A percentile compares a stretch with the other conserved stretches of the same genome.
phyloP scores from a whole-genome alignment of 2,797 vertebrate species.

The Sebastes cheni region DNA sequence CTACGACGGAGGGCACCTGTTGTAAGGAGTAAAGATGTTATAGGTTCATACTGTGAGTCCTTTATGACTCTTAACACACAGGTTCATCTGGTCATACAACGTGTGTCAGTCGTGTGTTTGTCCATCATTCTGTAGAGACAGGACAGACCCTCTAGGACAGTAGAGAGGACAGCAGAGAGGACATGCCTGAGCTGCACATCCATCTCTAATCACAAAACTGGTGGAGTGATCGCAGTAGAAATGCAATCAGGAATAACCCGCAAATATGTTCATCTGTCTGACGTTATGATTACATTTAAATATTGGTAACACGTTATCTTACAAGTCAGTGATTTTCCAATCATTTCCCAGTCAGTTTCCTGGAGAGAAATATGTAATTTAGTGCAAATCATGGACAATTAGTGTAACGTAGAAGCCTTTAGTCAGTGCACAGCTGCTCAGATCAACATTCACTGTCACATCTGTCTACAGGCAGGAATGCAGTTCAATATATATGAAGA shows the following conservation, averaged over 20 bases:
- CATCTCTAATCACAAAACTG: neutral
- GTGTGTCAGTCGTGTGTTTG: neutral
- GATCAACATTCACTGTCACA: neutral
- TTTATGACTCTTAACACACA: slow-evolving; percentile 7
- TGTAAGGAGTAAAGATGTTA: no score
- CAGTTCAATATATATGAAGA: neutral
- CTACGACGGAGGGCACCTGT: no score
- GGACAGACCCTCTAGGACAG: no score
- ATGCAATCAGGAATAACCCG: neutral
- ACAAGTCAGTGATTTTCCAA: neutral
- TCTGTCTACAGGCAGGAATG: neutral
- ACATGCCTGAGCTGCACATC: neutral
- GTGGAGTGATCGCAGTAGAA: neutral
- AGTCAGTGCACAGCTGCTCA: neutral
- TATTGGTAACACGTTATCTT: neutral
- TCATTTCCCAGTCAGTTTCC: neutral
- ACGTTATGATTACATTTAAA: neutral
- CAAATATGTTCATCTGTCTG: neutral
- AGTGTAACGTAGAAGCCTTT: neutral
- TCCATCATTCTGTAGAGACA: no score
- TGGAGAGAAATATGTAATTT: neutral
- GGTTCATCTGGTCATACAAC: neutral
- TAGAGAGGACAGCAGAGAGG: neutral
- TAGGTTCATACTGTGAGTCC: neutral
- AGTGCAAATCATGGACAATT: neutral